phyloP scores from a whole-genome alignment of 2,797 vertebrate species.

The Hapalemur alaotrensis region DNA sequence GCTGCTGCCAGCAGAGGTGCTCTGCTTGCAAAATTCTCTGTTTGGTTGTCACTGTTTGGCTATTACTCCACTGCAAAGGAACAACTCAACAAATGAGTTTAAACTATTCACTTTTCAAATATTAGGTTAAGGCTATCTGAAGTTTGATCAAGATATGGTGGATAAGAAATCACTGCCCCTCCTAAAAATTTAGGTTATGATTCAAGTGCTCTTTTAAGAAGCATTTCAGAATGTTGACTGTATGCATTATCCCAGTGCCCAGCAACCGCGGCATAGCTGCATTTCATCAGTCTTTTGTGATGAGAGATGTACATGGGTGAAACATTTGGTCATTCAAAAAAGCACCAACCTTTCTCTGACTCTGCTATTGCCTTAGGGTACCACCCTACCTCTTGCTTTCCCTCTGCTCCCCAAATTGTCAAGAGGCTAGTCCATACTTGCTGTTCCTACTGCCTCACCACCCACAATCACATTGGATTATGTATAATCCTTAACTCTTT shows the following conservation, averaged over 20 bases:
- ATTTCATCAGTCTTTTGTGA: slow-evolving; percentile 61
- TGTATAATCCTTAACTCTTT: slow-evolving; percentile 34
- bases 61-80: slow-evolving; percentile 70
- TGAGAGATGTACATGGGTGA: slow-evolving; percentile 56
- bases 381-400: neutral
- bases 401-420: slow-evolving; percentile 1
- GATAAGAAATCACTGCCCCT: slow-evolving; percentile 78
- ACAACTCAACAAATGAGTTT: slow-evolving; percentile 73
- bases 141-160: slow-evolving; percentile 79
- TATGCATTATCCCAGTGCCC: slow-evolving; percentile 73
- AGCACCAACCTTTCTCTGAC: slow-evolving; percentile 56
- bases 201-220: slow-evolving; percentile 76
- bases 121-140: slow-evolving; percentile 79
- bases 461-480: neutral
- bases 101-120: slow-evolving; percentile 81
- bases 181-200: slow-evolving; percentile 80
- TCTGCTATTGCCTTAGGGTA: slow-evolving; percentile 18
- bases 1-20: slow-evolving; percentile 18
- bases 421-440: slow-evolving; percentile 44
- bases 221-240: slow-evolving; percentile 76
- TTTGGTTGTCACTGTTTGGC: slow-evolving; percentile 71
- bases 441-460: neutral
- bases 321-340: slow-evolving; percentile 62
- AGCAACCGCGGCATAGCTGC: slow-evolving; percentile 65
- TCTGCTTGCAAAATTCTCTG: slow-evolving; percentile 70